Conservation (phyloP, 2,888 invertebrate genomes). For the Zele albiditarsus region DNA sequence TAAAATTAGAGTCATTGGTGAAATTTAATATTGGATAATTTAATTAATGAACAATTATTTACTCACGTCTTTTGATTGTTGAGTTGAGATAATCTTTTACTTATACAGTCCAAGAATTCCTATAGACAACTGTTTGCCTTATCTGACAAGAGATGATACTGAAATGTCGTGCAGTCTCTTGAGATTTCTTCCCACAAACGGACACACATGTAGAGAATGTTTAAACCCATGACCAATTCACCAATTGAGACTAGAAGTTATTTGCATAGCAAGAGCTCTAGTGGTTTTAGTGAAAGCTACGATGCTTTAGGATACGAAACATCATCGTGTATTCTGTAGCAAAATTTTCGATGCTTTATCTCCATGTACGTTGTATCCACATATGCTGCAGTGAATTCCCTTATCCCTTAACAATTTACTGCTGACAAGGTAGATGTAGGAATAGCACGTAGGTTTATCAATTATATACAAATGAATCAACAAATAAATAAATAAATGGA, state of each 20-base stretch:
- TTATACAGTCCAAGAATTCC: too few relatives aligned
- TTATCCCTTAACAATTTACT: conserved; percentile 70
- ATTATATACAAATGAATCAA: neutral
- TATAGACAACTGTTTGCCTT: too few relatives aligned
- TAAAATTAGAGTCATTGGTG: too few relatives aligned
- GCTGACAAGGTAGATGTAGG: conserved; percentile 56
- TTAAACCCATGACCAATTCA: conserved; percentile 3
- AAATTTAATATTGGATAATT: too few relatives aligned
- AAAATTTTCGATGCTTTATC: conserved; percentile 56
- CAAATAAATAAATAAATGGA: neutral
- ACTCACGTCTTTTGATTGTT: too few relatives aligned
- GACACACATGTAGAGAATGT: neutral
- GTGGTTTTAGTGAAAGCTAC: conserved; percentile 45
- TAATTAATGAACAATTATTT: too few relatives aligned
- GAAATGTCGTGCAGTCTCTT: too few relatives aligned
- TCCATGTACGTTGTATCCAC: conserved; percentile 41
- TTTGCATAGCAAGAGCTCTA: conserved; percentile 60
- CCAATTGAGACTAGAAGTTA: conserved; percentile 53
- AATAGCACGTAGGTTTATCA: neutral
- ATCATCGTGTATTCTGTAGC: conserved; percentile 13
- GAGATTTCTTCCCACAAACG: neutral
- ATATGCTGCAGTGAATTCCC: conserved; percentile 58
- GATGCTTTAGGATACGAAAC: conserved; percentile 37
- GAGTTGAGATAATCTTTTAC: too few relatives aligned
- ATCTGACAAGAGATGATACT: too few relatives aligned